Conservation (phyloP, 2,113 vertebrate genomes). For the Xerus inauris region DNA sequence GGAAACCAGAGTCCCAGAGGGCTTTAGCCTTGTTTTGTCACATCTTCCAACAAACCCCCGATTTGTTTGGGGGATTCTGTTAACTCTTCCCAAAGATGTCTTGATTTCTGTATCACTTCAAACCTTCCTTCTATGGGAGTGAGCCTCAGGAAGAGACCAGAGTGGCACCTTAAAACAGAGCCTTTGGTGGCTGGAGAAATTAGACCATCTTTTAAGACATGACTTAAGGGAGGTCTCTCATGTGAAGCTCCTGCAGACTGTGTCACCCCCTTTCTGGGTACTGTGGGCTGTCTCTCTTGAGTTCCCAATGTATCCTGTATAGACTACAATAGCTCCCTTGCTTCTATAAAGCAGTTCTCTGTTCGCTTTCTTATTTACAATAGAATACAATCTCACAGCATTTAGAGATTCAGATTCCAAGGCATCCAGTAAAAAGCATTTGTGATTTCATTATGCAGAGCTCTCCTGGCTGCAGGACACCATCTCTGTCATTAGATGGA, state of each 20-base stretch:
- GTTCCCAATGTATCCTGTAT: not conserved
- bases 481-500: not conserved
- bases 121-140: not conserved
- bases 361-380: not conserved
- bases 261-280: not conserved
- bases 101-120: not conserved
- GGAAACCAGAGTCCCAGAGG: not conserved
- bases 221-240: not conserved
- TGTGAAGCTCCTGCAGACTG: not conserved
- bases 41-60: not conserved
- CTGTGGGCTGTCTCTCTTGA: not conserved
- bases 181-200: not conserved
- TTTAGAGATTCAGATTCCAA: not conserved
- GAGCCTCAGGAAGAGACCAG: not conserved
- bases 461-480: accelerated
- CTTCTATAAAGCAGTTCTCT: not conserved
- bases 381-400: not conserved
- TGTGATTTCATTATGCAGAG: accelerated
- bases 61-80: not conserved
- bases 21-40: not conserved
- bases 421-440: not conserved
- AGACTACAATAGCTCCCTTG: not conserved
- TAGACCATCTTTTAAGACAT: not conserved
- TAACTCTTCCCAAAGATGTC: not conserved
- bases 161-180: not conserved